A percentile compares a stretch with the other conserved stretches of the same genome.
These are phyloP conservation scores for Xenus cinereus DNA, from an alignment of 2,113 vertebrate genomes.

Conservation along the genomic window DNA sequence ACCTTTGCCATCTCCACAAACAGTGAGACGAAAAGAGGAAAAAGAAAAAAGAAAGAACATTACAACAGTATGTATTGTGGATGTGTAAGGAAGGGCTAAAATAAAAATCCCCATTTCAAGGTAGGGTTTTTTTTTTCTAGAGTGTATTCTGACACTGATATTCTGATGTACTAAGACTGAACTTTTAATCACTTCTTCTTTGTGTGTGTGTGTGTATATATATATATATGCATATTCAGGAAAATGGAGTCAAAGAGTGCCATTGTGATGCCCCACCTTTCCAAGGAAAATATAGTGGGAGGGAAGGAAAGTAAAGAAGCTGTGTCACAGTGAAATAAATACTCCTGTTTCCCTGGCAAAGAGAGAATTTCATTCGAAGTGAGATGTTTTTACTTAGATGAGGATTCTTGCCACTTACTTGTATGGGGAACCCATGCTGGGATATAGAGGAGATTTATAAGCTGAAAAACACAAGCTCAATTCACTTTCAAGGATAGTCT, in stretches of 20 bases:
- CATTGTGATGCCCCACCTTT: background rate
- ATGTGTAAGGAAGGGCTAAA: background rate
- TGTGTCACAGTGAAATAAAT: background rate
- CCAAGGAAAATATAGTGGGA: background rate
- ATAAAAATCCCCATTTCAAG: background rate
- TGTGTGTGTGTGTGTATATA: background rate
- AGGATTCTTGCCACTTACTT: background rate
- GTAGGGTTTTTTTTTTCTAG: fast-evolving
- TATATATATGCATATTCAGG: background rate
- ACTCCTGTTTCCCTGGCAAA: background rate
- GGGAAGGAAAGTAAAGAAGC: background rate
- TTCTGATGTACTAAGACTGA: background rate
- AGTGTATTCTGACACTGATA: background rate
- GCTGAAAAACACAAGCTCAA: background rate
- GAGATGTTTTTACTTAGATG: background rate
- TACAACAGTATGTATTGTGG: background rate
- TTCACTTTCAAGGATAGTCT: background rate
- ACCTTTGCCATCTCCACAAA: constrained; percentile 23
- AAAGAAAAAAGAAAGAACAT: background rate
- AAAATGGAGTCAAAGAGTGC: background rate
- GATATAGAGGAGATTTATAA: background rate
- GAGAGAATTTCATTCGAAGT: background rate
- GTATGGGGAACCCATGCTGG: background rate
- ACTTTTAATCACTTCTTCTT: background rate
- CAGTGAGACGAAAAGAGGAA: background rate